Conservation (phyloP, 1,140 invertebrate species). For the Platorchestia sp. region DNA sequence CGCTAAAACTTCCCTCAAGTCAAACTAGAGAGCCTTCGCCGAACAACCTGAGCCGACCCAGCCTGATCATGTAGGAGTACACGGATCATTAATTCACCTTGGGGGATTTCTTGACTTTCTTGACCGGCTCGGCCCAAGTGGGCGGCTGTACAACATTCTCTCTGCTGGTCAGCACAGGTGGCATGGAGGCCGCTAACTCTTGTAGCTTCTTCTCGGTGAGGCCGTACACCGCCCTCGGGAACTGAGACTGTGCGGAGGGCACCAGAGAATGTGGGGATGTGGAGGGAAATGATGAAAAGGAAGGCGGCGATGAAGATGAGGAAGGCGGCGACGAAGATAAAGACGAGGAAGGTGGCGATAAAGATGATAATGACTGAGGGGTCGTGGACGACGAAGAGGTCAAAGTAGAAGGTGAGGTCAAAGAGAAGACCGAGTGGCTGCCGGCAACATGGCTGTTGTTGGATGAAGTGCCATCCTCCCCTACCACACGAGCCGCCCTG, state of each 20-base stretch:
- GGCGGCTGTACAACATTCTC: not conserved
- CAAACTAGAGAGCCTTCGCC: too few species aligned
- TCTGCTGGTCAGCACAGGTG: not conserved
- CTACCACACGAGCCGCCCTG: not conserved
- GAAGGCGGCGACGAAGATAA: not conserved
- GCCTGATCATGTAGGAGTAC: too few species aligned
- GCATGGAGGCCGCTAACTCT: not conserved
- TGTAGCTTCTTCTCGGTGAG: slow-evolving; percentile 18
- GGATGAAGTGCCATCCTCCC: not conserved
- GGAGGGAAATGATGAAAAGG: not conserved
- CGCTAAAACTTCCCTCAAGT: too few species aligned
- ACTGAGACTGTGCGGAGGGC: not conserved
- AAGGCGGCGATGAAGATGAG: not conserved
- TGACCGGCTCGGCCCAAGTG: not conserved
- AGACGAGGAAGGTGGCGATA: not conserved
- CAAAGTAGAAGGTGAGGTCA: not conserved
- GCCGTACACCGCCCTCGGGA: slow-evolving; percentile 2
- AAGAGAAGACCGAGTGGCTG: not conserved
- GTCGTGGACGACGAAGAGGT: not conserved
- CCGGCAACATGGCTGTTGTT: not conserved
- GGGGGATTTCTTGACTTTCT: not conserved
- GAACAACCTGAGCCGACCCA: too few species aligned
- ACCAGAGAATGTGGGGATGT: not conserved
- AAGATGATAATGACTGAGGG: not conserved
- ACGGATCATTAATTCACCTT: too few species aligned